These are phyloP conservation scores for Cyanistes caeruleus DNA, from an alignment of 2,113 vertebrate genomes.

Conservation along the genomic window DNA sequence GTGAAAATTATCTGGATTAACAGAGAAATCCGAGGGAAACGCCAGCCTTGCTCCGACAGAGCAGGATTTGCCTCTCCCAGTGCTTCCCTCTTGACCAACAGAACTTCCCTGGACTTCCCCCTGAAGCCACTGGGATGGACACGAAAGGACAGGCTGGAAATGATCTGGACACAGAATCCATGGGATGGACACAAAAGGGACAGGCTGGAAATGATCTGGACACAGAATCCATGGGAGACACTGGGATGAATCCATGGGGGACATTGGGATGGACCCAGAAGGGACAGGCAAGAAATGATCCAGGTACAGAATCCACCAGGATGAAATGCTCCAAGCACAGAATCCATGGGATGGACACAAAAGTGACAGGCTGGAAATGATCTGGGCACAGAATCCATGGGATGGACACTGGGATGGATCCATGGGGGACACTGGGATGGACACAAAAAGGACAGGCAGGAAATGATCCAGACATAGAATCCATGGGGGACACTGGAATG, in stretches of 20 bases:
- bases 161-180: background rate
- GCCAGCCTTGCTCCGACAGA: background rate
- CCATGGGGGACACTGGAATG: background rate
- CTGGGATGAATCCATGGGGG: background rate
- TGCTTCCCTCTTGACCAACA: background rate
- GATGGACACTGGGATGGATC: too few relatives aligned
- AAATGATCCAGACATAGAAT: fast-evolving
- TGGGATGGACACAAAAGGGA: background rate
- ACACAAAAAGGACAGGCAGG: background rate
- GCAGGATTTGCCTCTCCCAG: background rate
- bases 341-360: background rate
- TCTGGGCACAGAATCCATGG: background rate
- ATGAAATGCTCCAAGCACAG: background rate
- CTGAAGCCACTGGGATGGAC: background rate
- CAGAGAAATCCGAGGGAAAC: background rate
- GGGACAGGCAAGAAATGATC: too few relatives aligned
- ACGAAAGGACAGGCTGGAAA: background rate
- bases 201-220: fast-evolving
- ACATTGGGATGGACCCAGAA: background rate
- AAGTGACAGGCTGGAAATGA: background rate
- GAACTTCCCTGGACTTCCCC: background rate
- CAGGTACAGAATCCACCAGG: background rate
- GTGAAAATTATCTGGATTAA: background rate
- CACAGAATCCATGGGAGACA: background rate
- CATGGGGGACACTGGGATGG: background rate